Percentiles rank a stretch among this genome's conserved stretches.
These are phyloP conservation scores for Ispidina picta DNA, from an alignment of 2,797 vertebrate species.

Conservation along the genomic window DNA sequence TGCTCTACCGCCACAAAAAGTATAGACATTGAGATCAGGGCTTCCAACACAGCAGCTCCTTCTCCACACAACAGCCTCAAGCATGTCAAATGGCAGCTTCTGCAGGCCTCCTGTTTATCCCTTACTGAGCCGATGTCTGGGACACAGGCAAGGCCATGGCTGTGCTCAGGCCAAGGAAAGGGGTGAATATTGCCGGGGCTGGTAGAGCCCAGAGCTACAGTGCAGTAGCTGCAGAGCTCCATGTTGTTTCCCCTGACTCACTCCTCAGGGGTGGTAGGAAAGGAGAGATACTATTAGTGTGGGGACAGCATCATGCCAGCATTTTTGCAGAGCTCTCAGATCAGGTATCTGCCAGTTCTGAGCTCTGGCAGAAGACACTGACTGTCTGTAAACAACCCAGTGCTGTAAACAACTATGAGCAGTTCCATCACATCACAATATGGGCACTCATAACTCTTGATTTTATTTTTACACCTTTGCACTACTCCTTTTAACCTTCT, in stretches of 20 bases:
- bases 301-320: rapidly evolving
- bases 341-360: not conserved
- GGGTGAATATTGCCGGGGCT: rapidly evolving
- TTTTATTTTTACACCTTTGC: not conserved
- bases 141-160: rapidly evolving
- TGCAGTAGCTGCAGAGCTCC: not conserved
- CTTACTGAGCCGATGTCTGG: not conserved
- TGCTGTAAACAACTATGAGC: not conserved
- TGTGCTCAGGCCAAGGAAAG: not conserved
- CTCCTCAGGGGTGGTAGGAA: not conserved
- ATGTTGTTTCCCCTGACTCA: rapidly evolving
- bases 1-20: not conserved
- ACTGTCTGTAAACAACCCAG: not conserved
- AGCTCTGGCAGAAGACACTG: not conserved
- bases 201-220: not conserved
- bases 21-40: rapidly evolving
- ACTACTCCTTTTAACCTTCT: not conserved
- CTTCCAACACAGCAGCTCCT: not conserved
- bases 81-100: rapidly evolving
- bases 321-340: not conserved
- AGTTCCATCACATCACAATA: not conserved
- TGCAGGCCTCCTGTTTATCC: rapidly evolving
- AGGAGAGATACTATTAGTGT: not conserved
- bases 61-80: not conserved
- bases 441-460: not conserved